Evolutionary conservation across 1,140 invertebrate genomes (phyloP).

Genomic region (Drosophila ambigua): DNA sequence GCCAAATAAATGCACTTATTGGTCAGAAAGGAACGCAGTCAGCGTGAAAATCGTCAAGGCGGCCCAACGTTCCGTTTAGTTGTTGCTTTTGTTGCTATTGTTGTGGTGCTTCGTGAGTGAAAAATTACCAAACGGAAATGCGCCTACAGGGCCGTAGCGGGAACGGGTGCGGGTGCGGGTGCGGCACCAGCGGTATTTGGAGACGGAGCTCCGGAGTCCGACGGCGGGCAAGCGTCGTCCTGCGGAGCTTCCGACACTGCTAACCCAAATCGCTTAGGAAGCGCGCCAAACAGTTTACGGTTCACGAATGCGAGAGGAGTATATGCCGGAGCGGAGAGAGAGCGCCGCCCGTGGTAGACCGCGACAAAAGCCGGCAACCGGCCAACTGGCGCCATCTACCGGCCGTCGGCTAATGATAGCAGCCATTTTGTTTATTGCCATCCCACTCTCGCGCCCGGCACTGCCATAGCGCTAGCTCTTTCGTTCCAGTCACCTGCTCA

Average conservation of each 20-base stretch:
- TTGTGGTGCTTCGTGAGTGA: conserved; percentile 46
- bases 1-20: conserved; percentile 66
- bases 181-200: conserved; percentile 4
- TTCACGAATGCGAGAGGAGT: conserved; percentile 30
- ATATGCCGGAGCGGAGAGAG: neutral
- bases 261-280: conserved; percentile 80
- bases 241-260: conserved; percentile 66
- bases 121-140: conserved; percentile 79
- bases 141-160: conserved; percentile 68
- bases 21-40: conserved; percentile 47
- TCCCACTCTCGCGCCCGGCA: conserved; percentile 29
- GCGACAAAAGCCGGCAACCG: conserved; percentile 36
- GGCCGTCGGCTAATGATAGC: conserved; percentile 69
- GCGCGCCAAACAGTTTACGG: conserved; percentile 73
- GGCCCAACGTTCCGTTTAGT: conserved; percentile 39
- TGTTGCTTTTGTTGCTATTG: conserved; percentile 35
- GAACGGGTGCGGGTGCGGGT: conserved; percentile 1
- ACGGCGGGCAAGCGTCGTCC: conserved; percentile 27
- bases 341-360: conserved; percentile 38
- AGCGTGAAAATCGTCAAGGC: conserved; percentile 72
- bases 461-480: conserved; percentile 33
- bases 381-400: conserved; percentile 74
- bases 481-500: conserved; percentile 73
- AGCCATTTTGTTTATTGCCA: conserved; percentile 81
- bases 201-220: conserved; percentile 13